These are phyloP conservation scores for Candidula unifasciata DNA, from an alignment of 2,888 invertebrate genomes.

Conservation along the genomic window DNA sequence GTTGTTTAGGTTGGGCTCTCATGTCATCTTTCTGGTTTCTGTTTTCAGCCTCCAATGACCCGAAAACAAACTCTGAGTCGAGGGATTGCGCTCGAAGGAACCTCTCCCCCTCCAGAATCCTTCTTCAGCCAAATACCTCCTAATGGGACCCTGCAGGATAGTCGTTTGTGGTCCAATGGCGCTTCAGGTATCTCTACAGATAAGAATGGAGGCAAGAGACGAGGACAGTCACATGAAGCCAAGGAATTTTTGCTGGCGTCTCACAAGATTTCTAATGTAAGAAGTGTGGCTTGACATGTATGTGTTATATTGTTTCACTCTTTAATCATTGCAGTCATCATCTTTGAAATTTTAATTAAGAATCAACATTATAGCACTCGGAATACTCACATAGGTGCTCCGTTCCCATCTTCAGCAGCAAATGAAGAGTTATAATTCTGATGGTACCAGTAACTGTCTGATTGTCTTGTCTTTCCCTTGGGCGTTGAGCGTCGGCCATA, in stretches of 20 bases:
- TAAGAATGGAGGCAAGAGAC: not conserved
- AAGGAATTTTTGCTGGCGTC: constrained; percentile 45
- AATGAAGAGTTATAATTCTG: no score
- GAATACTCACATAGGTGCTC: no score
- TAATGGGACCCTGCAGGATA: constrained; percentile 6
- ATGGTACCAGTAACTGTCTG: no score
- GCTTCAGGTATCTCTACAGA: not conserved
- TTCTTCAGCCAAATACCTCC: constrained; percentile 31
- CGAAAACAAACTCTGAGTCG: constrained; percentile 47
- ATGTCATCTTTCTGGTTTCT: not conserved
- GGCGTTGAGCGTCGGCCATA: no score
- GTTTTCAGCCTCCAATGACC: constrained; percentile 38
- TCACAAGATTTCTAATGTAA: constrained; percentile 47
- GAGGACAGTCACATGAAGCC: constrained; percentile 33
- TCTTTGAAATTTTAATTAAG: no score
- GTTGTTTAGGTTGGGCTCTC: no score
- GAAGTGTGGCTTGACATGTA: not conserved
- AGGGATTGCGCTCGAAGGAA: constrained; percentile 45
- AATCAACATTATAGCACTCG: no score
- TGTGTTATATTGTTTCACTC: no score
- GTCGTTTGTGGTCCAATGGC: constrained; percentile 19
- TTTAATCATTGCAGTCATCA: no score
- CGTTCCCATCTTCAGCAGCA: no score
- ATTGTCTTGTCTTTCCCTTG: no score
- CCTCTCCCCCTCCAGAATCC: constrained; percentile 47